phyloP scores from a whole-genome alignment of 2,113 vertebrate species.

The Acanthochromis polyacanthus region DNA sequence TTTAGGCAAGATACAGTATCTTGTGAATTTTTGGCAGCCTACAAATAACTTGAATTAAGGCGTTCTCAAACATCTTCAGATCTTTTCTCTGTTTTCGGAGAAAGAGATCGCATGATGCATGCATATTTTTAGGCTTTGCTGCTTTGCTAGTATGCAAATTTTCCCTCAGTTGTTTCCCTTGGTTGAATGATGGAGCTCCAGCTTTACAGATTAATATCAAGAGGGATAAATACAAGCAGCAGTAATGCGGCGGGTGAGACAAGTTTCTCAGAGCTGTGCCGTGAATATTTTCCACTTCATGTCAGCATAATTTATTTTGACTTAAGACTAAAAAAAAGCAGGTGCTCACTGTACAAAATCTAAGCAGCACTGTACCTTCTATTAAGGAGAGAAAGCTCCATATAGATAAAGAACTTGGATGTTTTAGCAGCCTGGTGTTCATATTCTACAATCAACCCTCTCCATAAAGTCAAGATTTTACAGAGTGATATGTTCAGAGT shows the following conservation, averaged over 20 bases:
- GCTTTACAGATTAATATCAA: constrained; percentile 20
- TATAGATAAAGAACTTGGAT: too few species aligned
- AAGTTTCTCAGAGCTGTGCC: neutral
- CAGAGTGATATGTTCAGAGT: too few species aligned
- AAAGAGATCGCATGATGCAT: constrained; percentile 40
- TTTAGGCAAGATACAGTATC: constrained; percentile 9
- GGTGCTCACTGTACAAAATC: too few species aligned
- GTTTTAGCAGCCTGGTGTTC: too few species aligned
- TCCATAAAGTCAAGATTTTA: too few species aligned
- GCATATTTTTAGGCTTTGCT: constrained; percentile 51
- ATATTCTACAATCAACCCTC: too few species aligned
- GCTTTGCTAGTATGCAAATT: constrained; percentile 24
- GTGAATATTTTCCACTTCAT: neutral
- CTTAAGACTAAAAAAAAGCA: neutral
- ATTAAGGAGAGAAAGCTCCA: too few species aligned
- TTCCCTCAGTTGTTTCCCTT: neutral
- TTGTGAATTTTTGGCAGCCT: constrained; percentile 27
- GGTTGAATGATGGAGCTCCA: neutral
- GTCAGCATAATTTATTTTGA: neutral
- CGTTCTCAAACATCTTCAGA: constrained; percentile 16
- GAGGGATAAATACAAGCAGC: neutral
- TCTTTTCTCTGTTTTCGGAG: constrained; percentile 29
- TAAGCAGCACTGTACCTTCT: too few species aligned
- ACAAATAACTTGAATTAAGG: constrained; percentile 43
- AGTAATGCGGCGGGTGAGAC: neutral